Base-by-base conservation (phyloP, 2,888 invertebrate species). In the Sepioteuthis lessoniana region DNA sequence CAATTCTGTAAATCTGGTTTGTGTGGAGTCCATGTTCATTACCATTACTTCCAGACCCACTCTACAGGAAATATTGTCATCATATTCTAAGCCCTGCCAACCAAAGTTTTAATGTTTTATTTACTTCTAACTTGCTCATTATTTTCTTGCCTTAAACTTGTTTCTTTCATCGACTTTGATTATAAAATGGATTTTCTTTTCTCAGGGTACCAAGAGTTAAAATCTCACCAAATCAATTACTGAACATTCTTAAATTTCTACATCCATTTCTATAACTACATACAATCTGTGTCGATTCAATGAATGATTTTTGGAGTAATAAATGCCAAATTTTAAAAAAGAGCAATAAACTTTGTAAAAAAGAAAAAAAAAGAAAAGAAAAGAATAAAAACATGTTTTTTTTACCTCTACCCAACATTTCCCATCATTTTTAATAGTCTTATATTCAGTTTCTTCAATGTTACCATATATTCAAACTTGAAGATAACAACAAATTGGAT, bases 401-500 rank as follows among this genome's bases (percentile, higher is more conserved):
- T n/a, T n/a, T 76, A 5, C n/a, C 0, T 3, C n/a, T n/a, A n/a
- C 10, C 76, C 13, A 13, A 21, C 76, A n/a, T 76, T 76, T 76
- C n/a, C n/a, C 76, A n/a, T 55, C 19, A 47, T 47, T 47, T 47
- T 47, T 47, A 47, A 47, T 47, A 47, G 47, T 47, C 47, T 25
- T 5, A 60, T 60, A 31, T 60, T 60, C 60, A 28, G 28, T 60
- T 60, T 60, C 28, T 60, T 60, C 28, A 10, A 7, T n/a, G 76
- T n/a, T n/a, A 76, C 13, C n/a, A n/a, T 10, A 76, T 76, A 76
- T 76, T 76, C n/a, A 76, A n/a, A 76, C 76, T 76, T 10, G n/a
- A 76, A n/a, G 76, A n/a, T 76, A 76, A 76, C 76, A 76, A 76
- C 76, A 76, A 76, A 76, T n/a, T 76, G n/a, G 76, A 16, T 76